A percentile compares a stretch with the other conserved stretches of the same genome.
These are phyloP conservation scores for Zeuzera pyrina DNA, from an alignment of 2,888 invertebrate species.

Conservation along the genomic window DNA sequence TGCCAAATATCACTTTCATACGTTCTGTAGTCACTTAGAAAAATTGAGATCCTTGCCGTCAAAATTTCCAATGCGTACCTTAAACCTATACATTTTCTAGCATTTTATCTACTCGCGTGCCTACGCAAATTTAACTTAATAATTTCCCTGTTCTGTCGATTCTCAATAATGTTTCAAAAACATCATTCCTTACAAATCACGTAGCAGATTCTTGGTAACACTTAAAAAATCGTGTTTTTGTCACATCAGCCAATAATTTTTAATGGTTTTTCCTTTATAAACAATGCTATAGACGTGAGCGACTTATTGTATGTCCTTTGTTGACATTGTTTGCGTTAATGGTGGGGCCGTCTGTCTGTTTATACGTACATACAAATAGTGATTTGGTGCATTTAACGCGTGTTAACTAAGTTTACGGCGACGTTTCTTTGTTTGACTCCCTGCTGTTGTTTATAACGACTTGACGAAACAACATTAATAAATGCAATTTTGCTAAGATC, in stretches of 20 bases:
- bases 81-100: no score
- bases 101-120: no score
- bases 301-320: constrained; percentile 31
- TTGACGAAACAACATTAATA: not conserved
- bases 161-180: constrained; percentile 24
- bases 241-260: constrained; percentile 45
- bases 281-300: constrained; percentile 42
- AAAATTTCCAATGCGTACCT: no score
- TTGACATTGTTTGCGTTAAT: constrained; percentile 50
- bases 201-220: constrained; percentile 40
- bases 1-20: no score
- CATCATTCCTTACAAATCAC: constrained; percentile 19
- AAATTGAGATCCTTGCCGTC: no score
- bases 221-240: constrained; percentile 32
- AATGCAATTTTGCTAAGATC: not conserved
- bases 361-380: constrained; percentile 38
- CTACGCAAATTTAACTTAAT: no score
- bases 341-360: constrained; percentile 41
- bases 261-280: constrained; percentile 58
- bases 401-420: constrained; percentile 27
- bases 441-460: constrained; percentile 22
- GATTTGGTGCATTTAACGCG: constrained; percentile 52
- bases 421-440: constrained; percentile 18
- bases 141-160: no score
- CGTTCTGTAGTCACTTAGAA: no score